phyloP scores from a whole-genome alignment of 2,888 invertebrate species.

The Melolontha melolontha region DNA sequence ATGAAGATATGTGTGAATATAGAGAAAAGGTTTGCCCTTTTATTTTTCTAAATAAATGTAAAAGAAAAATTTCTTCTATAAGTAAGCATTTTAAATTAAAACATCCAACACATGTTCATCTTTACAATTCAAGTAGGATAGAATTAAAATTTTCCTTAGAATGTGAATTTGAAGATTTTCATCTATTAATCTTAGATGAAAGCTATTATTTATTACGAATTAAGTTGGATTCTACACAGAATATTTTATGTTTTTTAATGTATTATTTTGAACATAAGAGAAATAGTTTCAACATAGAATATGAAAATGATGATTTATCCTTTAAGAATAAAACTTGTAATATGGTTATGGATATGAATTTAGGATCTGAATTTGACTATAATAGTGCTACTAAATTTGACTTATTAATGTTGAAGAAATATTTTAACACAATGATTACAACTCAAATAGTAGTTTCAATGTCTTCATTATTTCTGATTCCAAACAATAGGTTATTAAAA shows the following conservation, averaged over 20 bases:
- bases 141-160: slow-evolving; percentile 14
- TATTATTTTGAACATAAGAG: slow-evolving; percentile 9
- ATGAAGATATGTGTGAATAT: slow-evolving; percentile 20
- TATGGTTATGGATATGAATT: not conserved
- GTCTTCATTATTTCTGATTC: not conserved
- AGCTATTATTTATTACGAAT: slow-evolving; percentile 16
- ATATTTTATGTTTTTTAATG: slow-evolving; percentile 22
- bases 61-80: slow-evolving; percentile 1
- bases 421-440: slow-evolving; percentile 13
- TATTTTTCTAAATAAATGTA: slow-evolving; percentile 3
- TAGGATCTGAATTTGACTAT: not conserved
- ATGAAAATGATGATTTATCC: slow-evolving; percentile 23
- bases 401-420: slow-evolving; percentile 11
- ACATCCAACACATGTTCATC: slow-evolving; percentile 1
- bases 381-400: slow-evolving; percentile 12
- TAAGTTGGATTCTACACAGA: slow-evolving; percentile 1
- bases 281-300: slow-evolving; percentile 9
- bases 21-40: slow-evolving; percentile 22
- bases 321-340: slow-evolving; percentile 10
- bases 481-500: slow-evolving; percentile 26
- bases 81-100: slow-evolving; percentile 10
- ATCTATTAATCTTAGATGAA: slow-evolving; percentile 9
- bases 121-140: slow-evolving; percentile 4
- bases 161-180: slow-evolving; percentile 22
- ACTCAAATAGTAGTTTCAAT: not conserved